Evolutionary conservation across 2,113 vertebrate species (phyloP).

Genomic region (Tetrax tetrax): DNA sequence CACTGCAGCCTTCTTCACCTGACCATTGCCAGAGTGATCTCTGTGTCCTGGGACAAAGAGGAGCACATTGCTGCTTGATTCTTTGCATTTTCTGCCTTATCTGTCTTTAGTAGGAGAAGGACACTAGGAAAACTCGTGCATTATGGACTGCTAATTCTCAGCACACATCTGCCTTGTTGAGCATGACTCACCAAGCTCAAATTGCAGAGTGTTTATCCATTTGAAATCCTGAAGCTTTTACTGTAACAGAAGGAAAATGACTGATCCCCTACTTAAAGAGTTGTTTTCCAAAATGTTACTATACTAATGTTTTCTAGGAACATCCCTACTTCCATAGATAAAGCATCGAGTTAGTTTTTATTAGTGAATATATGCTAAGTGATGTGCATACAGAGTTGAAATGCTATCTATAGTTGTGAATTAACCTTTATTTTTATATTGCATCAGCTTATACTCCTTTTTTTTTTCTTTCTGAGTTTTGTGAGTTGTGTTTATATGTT

Average conservation of each 20-base stretch:
- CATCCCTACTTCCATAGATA: not conserved
- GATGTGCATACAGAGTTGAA: not conserved
- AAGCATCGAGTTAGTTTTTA: not conserved
- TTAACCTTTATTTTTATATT: not conserved
- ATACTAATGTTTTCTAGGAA: constrained; percentile 25
- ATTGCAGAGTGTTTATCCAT: constrained; percentile 38
- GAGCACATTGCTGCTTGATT: not conserved
- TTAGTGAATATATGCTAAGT: not conserved
- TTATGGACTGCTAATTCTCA: not conserved
- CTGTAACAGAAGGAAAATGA: constrained; percentile 39
- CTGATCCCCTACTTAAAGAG: not conserved
- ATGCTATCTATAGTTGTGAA: not conserved
- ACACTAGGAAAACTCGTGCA: not conserved
- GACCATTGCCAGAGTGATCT: not conserved
- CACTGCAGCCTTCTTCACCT: not conserved
- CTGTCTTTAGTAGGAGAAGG: not conserved
- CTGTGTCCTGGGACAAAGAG: not conserved
- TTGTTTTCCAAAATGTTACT: constrained; percentile 9
- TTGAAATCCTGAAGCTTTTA: constrained; percentile 53
- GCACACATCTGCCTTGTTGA: constrained; percentile 30
- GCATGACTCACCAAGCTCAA: constrained; percentile 52
- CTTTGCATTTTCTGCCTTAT: not conserved
- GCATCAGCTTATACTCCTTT: not conserved
- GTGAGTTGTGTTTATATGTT: not conserved
- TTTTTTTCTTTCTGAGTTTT: not conserved